Evolutionary conservation across 1,140 invertebrate species (phyloP).

Genomic region (Trissolcus basalis): DNA sequence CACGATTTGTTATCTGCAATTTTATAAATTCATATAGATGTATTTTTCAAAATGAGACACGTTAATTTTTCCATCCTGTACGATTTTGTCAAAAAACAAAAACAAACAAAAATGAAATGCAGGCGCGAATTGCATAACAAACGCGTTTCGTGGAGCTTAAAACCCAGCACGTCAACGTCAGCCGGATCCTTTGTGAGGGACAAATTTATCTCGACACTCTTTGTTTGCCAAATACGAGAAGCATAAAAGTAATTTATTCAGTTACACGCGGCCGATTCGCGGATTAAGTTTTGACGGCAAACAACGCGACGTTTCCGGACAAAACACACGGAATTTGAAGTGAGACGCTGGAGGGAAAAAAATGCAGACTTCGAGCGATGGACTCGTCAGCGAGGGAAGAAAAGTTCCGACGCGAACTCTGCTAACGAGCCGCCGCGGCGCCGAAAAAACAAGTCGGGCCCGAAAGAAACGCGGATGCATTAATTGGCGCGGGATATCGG

Average conservation of each 20-base stretch:
- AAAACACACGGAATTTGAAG: slow-evolving; percentile 37
- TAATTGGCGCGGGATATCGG: slow-evolving; percentile 26
- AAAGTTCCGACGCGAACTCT: slow-evolving; percentile 13
- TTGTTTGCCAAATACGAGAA: slow-evolving; percentile 30
- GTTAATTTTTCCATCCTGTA: no score
- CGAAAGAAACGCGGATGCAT: slow-evolving; percentile 4
- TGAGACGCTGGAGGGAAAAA: slow-evolving; percentile 9
- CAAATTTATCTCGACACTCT: slow-evolving; percentile 36
- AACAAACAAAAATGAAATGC: slow-evolving; percentile 19
- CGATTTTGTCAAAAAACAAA: slow-evolving; percentile 6
- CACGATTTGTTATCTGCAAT: no score
- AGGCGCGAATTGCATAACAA: slow-evolving; percentile 16
- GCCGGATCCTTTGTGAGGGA: slow-evolving; percentile 18
- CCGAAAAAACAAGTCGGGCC: slow-evolving; percentile 11
- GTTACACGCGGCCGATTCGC: slow-evolving; percentile 20
- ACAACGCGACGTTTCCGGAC: slow-evolving; percentile 25
- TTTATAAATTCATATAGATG: no score
- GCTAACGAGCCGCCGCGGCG: slow-evolving; percentile 24
- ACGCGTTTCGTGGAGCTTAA: slow-evolving; percentile 2
- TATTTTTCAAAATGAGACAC: no score
- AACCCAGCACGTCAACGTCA: slow-evolving; percentile 32
- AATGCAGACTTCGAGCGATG: slow-evolving; percentile 5
- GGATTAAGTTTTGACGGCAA: slow-evolving; percentile 37
- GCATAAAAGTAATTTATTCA: slow-evolving; percentile 38
- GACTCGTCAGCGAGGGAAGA: slow-evolving; percentile 28